Base-by-base conservation (phyloP, 35 echinoderm and acorn worm genomes). In the Strongylocentrotus purpuratus region DNA sequence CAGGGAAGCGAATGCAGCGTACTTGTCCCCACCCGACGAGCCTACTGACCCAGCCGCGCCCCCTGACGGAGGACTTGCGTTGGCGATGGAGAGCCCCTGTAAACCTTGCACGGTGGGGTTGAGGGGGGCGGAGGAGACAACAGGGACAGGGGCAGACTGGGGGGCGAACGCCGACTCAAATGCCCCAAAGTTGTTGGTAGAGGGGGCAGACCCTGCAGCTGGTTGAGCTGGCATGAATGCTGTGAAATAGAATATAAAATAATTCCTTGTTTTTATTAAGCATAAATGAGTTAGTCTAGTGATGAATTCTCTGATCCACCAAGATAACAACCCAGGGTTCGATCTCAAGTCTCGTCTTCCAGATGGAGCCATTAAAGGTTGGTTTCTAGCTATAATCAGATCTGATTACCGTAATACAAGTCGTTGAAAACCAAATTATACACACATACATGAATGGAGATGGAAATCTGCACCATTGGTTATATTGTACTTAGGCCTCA, bases 131-230 rank as follows among this genome's bases (percentile, higher is more conserved):
- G 91, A 47, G 48, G 91, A 93, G 46, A 45, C 91, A 31, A 46
- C 87, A 28, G 91, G 91, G 48, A 58, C 46, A 28, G 91, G 91
- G n/a, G 91, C 91, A 46, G 91, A 46, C 31, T 33, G 33, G 31
- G 91, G 91, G 4, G 48, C 32, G 91, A 93, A 93, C 25, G 91
- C 91, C 9, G 91, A 93, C 48, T 93, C 91, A 93, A 93, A 93
- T 15, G 91, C 45, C 31, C 91, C 91, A 58, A 93, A 93, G 48
- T 58, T 93, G 31, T 93, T 93, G n/a, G 46, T 58, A 5, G 91
- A 31, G 10, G 91, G 91, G 2, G 91, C 91, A 13, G 45, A 46
- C n/a, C 17, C 46, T 50, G 91, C 33, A 12, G 45, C 46, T 31
- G 91, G 18, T 45, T 93, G 91, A 46, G 45, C 46, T 50, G 91